A percentile compares a stretch with the other conserved stretches of the same genome.
These are phyloP conservation scores for Phymatocera aterrima DNA, from an alignment of 2,888 invertebrate species.

Conservation along the genomic window DNA sequence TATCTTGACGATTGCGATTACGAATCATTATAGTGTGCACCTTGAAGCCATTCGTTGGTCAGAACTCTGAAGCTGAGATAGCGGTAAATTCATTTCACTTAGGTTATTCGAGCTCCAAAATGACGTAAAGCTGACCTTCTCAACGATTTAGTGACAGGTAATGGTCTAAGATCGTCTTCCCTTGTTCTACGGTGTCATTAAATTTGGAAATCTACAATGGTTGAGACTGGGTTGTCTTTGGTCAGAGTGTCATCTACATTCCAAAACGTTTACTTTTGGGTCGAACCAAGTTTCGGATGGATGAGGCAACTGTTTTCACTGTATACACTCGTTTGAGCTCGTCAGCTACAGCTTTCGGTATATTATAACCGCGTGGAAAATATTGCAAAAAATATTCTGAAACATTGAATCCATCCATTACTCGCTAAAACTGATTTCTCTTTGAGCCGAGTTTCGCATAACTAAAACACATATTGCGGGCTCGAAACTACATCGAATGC, in stretches of 20 bases:
- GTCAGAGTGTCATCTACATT: neutral
- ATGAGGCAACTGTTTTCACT: constrained; percentile 16
- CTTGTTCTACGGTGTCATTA: neutral
- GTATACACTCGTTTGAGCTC: neutral
- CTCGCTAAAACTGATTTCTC: neutral
- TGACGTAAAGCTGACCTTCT: too few species aligned
- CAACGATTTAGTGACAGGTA: neutral
- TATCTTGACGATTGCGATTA: neutral
- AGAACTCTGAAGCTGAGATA: neutral
- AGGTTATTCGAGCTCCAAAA: neutral
- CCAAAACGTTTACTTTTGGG: neutral
- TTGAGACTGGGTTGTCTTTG: neutral
- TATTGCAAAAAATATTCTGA: neutral
- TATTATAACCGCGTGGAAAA: neutral
- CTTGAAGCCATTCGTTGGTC: neutral
- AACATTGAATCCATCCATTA: neutral
- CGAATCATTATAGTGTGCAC: neutral
- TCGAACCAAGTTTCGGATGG: neutral
- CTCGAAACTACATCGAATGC: too few species aligned
- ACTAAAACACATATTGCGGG: too few species aligned
- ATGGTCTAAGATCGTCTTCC: neutral
- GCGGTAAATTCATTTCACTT: neutral
- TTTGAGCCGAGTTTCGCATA: neutral
- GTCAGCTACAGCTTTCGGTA: constrained; percentile 18
- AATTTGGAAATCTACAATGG: neutral